Base-by-base conservation (phyloP, 2,888 invertebrate genomes). In the Platycheirus albimanus region DNA sequence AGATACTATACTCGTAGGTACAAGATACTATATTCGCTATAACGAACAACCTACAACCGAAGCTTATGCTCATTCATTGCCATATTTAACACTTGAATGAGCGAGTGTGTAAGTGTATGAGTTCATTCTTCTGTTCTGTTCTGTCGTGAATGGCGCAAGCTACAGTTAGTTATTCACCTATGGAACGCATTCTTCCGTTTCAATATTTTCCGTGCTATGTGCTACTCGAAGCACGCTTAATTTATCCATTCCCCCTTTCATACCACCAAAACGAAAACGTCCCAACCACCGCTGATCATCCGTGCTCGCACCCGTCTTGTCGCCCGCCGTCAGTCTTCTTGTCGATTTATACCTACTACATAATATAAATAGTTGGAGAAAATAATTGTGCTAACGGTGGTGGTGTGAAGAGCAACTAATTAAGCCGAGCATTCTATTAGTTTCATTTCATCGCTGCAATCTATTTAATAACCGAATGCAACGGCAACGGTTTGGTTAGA, bases 121-220 rank as follows among this genome's bases (percentile, higher is more conserved):
- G 69, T 70, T 58, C 51, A 75, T 70, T 64, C 54, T 52, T 54
- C 47, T 70, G 58, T 47, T 54, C 13, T 58, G 70, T 52, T 54
- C 47, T 70, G 58, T 47, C 56, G 13, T 58, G 70, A 66, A 81
- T 76, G 70, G 67, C 54, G 45, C 61, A 71, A 61, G 63, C 58
- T 33, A 51, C 61, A 54, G 64, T 67, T 66, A 76, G 45, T 33
- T 54, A 47, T 67, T 49, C 71, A 63, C 71, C 67, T 72, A 71
- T 77, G 66, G 47, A 77, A 81, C 77, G 71, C 77, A 77, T 77
- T 81, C 81, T 71, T 81, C 81, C 77, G 71, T 67, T 70, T 66
- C 77, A 43, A 54, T 77, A 67, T 76, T 13, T 58, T 63, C 43
- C 19, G 17, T 64, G 30, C 45, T 47, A 30, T 49, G 15, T 56